Base-by-base conservation (phyloP, 2,113 vertebrate species). In the Oreochromis aureus region DNA sequence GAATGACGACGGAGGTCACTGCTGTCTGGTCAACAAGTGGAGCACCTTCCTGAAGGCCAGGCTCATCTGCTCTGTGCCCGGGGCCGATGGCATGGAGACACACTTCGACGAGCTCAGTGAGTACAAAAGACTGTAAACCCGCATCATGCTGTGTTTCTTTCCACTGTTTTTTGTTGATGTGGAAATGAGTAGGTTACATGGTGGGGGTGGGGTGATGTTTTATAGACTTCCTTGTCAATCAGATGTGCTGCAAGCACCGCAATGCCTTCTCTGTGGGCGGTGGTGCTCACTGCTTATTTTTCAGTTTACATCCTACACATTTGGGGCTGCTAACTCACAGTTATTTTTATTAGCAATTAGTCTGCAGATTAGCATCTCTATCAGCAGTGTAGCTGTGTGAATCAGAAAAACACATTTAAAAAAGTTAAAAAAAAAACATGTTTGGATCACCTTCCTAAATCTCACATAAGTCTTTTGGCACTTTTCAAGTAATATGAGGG, bases 21-120 rank as follows among this genome's bases (percentile, higher is more conserved):
- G 99, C 96, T 99, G 99, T 89, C 96, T 99, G 79, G 99, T 99
- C 54, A 99, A 99, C 93, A 99, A 99, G 93, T 99, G 98, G 99
- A 99, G 99, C 96, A 99, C 99, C 3, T 99, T 99, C 95, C 96
- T 99, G 91, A 99, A 99, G 93, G 99, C 99, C 1, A 96, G 99
- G 15, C 98, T 99, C 1, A 98, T 99, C 95, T 99, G 99, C 95
- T 99, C 99, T 0, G 99, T 99, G 87, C 98, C 98, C 0, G 98
- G 98, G 9, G 96, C 97, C 0, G 98, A 99, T 0, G 98, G 98
- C 80, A 99, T 99, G 1, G 99, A 99, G 94, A 99, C 99, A 0
- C 98, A 99, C 91, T 99, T 99, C 0, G 98, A 99, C 0, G 98
- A 99, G 94, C 98, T 99, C 80, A 97, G 99, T 99, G 95, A 98